phyloP scores from a whole-genome alignment of 2,113 vertebrate species.

The Etia nguti region DNA sequence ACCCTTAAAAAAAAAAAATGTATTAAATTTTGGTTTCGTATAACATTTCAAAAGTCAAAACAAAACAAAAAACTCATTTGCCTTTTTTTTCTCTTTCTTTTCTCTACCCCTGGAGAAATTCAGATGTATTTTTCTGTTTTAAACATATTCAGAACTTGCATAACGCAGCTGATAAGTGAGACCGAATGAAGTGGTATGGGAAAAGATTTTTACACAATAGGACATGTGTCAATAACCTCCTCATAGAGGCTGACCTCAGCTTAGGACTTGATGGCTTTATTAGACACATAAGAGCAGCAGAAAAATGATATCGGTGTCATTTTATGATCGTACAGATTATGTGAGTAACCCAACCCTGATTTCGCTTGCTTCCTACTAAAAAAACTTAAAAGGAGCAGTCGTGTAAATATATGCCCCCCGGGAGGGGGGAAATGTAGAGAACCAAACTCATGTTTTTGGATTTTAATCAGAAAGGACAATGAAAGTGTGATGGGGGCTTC shows the following conservation, averaged over 20 bases:
- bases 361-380: neutral
- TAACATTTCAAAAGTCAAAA: neutral
- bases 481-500: neutral
- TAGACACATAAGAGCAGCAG: neutral
- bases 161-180: neutral
- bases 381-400: neutral
- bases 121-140: neutral
- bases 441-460: neutral
- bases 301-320: neutral
- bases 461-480: neutral
- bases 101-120: neutral
- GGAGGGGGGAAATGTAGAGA: neutral
- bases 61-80: neutral
- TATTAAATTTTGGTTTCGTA: neutral
- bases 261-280: neutral
- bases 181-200: neutral
- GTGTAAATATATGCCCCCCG: neutral
- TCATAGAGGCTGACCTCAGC: neutral
- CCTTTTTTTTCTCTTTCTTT: too few relatives aligned
- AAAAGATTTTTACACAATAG: neutral
- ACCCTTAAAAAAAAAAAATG: neutral
- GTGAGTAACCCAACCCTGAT: neutral
- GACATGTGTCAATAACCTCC: neutral
- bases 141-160: neutral
- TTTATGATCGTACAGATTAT: neutral